phyloP scores from a whole-genome alignment of 2,888 invertebrate species.

The Spilarctia lutea region DNA sequence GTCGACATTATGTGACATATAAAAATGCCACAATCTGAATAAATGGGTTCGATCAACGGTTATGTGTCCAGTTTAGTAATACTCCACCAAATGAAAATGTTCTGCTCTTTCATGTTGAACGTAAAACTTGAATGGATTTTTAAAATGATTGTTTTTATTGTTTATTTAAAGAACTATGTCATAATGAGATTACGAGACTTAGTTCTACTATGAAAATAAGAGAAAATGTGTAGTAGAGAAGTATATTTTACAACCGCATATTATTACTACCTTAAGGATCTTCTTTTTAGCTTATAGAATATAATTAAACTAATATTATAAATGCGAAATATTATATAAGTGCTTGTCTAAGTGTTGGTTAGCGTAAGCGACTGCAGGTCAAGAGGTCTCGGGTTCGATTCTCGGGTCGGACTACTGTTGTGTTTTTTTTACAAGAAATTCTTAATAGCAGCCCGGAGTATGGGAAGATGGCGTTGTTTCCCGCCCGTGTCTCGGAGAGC shows the following conservation, averaged over 20 bases:
- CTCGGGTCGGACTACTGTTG: too few relatives aligned
- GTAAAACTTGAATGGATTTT: constrained; percentile 5
- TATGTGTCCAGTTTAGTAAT: constrained; percentile 3
- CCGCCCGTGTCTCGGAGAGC: too few relatives aligned
- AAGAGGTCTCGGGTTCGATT: too few relatives aligned
- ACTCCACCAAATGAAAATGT: constrained; percentile 7
- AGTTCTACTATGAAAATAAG: neutral
- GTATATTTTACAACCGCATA: neutral
- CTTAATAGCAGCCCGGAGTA: too few relatives aligned
- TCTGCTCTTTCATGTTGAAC: constrained; percentile 1
- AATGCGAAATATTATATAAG: too few relatives aligned
- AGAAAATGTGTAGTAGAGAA: neutral
- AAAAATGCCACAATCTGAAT: constrained; percentile 64
- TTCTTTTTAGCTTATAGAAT: too few relatives aligned
- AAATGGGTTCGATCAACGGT: constrained; percentile 53
- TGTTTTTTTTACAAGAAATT: too few relatives aligned
- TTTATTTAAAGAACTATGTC: neutral
- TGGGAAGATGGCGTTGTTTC: too few relatives aligned
- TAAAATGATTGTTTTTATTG: neutral
- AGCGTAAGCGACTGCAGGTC: too few relatives aligned
- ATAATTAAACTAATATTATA: too few relatives aligned
- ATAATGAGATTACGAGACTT: neutral
- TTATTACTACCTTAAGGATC: neutral
- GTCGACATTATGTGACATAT: constrained; percentile 70
- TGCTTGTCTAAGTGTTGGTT: too few relatives aligned